Evolutionary conservation across 2,113 vertebrate genomes (phyloP), one percentile per base, ranked within the genome.

Genomic region (Oreochromis tanganicae): DNA sequence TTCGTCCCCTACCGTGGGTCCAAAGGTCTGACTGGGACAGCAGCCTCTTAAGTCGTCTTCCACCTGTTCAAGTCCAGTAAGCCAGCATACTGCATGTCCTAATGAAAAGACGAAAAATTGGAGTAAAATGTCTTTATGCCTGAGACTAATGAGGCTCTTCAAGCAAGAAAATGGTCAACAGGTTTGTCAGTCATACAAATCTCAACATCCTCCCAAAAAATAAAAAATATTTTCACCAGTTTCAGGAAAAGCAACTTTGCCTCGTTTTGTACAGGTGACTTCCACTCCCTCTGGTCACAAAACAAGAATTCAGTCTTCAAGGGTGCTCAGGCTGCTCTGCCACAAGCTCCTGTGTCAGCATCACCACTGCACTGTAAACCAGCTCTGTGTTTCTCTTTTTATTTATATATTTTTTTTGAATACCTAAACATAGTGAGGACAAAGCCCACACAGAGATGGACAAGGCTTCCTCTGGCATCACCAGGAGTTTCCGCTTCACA

Each of bases 51-150:
- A 88, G 61, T 89, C 3, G 80, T 91, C 83, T 97, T 97, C 95
- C 97, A 96, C 88, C 91, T 94, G 95, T 94, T 95, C 91, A 94
- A 79, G 85, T 89, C 93, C 4, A 16, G 84, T 82, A 95, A 95
- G 94, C 87, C 66, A 94, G 93, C 97, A 99, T 98, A 84, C 81
- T 97, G 95, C 90, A 92, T 89, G 94, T 95, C 96, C 97, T 98
- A 91, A 59, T 93, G 2, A 87, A 85, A 87, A 56, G 4, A 86
- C 57, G 17, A 61, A 88, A 50, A 84, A 81, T 0, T 43, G 5
- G 2, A 7, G 48, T 89, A 78, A 46, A 88, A 89, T 54, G 6
- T 85, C 81, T 83, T 82, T 5, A 48, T 54, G 17, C 29, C 13
- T 68, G 4, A 55, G 11, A 87, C 34, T 48, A 84, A 81, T 6